Percentiles rank a stretch among this genome's conserved stretches.
phyloP scores from a whole-genome alignment of 1,140 invertebrate genomes.

The Coptotermes formosanus region DNA sequence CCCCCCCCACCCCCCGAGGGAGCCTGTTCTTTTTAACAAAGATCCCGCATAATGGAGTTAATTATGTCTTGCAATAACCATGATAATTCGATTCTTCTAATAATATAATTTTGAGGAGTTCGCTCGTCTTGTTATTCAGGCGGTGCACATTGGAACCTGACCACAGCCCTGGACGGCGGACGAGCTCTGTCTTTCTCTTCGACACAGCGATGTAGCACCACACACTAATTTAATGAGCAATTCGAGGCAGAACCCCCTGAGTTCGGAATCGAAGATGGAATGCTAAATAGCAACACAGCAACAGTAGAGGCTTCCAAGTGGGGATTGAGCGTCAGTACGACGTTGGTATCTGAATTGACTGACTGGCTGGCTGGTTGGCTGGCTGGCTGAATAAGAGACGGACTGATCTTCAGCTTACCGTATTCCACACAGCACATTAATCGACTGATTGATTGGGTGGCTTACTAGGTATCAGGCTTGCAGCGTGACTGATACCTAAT shows the following conservation, averaged over 20 bases:
- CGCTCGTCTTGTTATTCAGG: neutral
- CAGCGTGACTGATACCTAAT: neutral
- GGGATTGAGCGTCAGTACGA: neutral
- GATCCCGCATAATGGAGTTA: no score
- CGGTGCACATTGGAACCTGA: neutral
- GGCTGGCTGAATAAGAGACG: neutral
- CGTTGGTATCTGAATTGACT: neutral
- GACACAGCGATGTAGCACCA: neutral
- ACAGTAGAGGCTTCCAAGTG: neutral
- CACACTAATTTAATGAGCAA: conserved; percentile 31
- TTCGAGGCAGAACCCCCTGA: neutral
- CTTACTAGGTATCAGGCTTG: neutral
- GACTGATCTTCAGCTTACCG: neutral
- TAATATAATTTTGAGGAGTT: no score
- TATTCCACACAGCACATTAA: neutral
- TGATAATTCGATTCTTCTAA: no score
- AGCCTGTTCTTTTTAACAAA: no score
- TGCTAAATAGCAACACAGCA: conserved; percentile 22
- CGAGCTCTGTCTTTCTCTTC: conserved; percentile 15
- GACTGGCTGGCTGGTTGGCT: neutral
- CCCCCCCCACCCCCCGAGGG: no score
- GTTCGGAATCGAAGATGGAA: conserved; percentile 32
- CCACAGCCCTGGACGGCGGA: neutral
- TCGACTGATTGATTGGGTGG: conserved; percentile 5
- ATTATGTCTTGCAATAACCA: no score